Percentiles rank a stretch among this genome's conserved stretches.
Conservation (phyloP, 1,140 invertebrate species). For the Spodoptera frugiperda region DNA sequence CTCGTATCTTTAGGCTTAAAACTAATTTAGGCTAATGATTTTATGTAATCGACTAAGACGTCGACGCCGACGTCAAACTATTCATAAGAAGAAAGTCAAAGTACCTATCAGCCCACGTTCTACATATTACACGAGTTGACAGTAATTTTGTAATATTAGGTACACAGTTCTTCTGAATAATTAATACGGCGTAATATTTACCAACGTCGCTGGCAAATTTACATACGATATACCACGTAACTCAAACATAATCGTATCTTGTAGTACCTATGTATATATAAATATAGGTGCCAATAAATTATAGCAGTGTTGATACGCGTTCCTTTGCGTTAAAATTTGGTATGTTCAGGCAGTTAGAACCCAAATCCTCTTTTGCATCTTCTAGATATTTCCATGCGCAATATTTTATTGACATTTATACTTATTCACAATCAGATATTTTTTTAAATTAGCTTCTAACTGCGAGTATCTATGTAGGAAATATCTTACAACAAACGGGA, state of each 20-base stretch:
- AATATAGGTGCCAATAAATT: background rate
- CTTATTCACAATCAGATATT: too few species aligned
- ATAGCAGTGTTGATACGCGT: background rate
- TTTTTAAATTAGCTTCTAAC: background rate
- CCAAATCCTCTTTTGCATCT: too few species aligned
- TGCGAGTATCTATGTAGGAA: background rate
- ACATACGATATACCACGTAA: background rate
- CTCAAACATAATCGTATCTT: background rate
- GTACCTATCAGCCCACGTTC: background rate
- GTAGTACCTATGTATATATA: background rate
- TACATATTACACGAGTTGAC: background rate
- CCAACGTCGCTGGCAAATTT: background rate
- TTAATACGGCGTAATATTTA: conserved; percentile 1
- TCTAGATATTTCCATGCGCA: too few species aligned
- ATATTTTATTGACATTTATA: too few species aligned
- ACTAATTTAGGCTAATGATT: conserved; percentile 8
- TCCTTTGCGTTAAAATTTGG: too few species aligned
- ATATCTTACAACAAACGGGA: background rate
- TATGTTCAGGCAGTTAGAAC: too few species aligned
- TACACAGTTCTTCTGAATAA: background rate
- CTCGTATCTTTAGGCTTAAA: background rate
- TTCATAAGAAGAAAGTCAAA: background rate
- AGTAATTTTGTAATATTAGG: conserved; percentile 6
- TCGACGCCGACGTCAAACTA: background rate
- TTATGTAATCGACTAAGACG: background rate